Evolutionary conservation across 2,113 vertebrate species (phyloP).

Genomic region (Copsychus sechellarum): DNA sequence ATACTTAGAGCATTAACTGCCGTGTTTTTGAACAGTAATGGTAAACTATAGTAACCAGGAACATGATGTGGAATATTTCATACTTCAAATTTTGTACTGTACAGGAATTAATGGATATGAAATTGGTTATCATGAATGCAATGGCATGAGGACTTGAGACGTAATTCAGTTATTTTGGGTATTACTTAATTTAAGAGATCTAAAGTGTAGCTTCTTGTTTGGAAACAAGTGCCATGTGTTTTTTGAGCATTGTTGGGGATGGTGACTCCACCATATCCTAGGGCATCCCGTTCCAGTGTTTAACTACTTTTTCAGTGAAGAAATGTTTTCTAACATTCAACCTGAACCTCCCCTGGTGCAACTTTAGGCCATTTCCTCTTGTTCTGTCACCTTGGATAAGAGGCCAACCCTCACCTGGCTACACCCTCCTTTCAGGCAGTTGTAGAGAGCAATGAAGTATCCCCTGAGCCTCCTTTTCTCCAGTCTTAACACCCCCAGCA

Average conservation of each 20-base stretch:
- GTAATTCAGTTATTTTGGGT: slow-evolving; percentile 42
- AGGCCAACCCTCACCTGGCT: not conserved
- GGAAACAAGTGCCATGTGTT: not conserved
- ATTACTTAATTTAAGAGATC: slow-evolving; percentile 28
- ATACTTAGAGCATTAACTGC: slow-evolving; percentile 12
- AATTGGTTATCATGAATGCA: slow-evolving; percentile 16
- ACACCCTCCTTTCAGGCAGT: not conserved
- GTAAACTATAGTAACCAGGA: slow-evolving; percentile 49
- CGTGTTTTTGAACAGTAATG: slow-evolving; percentile 21
- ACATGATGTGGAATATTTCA: slow-evolving; percentile 31
- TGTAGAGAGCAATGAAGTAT: not conserved
- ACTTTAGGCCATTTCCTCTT: not conserved
- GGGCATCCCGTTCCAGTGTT: not conserved
- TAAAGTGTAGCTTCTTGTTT: slow-evolving; percentile 2
- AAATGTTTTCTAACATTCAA: not conserved
- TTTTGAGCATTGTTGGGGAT: not conserved
- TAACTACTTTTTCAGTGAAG: not conserved
- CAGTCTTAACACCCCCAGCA: not conserved
- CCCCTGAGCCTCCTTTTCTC: not conserved
- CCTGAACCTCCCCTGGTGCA: not conserved
- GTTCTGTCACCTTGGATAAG: not conserved
- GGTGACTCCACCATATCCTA: not conserved
- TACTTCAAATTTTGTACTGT: slow-evolving; percentile 42
- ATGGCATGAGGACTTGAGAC: slow-evolving; percentile 17
- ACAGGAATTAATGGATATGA: slow-evolving; percentile 40